These are phyloP conservation scores for Xestia ashworthii DNA, from an alignment of 2,888 invertebrate species.

Conservation along the genomic window DNA sequence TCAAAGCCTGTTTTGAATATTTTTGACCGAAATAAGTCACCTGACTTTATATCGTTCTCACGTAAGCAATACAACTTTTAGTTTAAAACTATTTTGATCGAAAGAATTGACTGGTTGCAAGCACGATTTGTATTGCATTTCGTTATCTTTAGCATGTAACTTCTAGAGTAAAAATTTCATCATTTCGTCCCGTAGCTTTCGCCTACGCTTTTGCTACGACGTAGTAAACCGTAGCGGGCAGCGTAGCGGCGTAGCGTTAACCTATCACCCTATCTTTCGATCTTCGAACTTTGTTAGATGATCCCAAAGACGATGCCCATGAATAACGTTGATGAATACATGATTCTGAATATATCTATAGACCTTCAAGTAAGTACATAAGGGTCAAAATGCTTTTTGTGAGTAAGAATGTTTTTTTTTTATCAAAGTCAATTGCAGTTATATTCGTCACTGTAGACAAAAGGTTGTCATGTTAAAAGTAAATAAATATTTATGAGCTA, in stretches of 20 bases:
- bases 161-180: neutral
- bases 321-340: slow-evolving; percentile 45
- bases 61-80: slow-evolving; percentile 29
- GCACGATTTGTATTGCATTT: slow-evolving; percentile 33
- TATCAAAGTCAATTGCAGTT: slow-evolving; percentile 18
- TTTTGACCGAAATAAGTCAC: slow-evolving; percentile 19
- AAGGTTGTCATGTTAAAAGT: slow-evolving; percentile 43
- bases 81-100: slow-evolving; percentile 39
- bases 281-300: slow-evolving; percentile 12
- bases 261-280: slow-evolving; percentile 17
- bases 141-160: neutral
- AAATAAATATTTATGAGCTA: slow-evolving; percentile 55
- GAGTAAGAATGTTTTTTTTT: slow-evolving; percentile 15
- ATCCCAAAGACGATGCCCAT: slow-evolving; percentile 11
- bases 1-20: slow-evolving; percentile 34
- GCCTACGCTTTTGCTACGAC: slow-evolving; percentile 49
- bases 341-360: slow-evolving; percentile 7
- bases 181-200: neutral
- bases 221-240: slow-evolving; percentile 33
- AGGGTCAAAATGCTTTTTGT: slow-evolving; percentile 8
- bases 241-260: slow-evolving; percentile 37
- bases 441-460: slow-evolving; percentile 37
- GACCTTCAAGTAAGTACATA: slow-evolving; percentile 1
- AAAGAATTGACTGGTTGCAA: slow-evolving; percentile 15
- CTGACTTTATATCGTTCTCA: slow-evolving; percentile 36